A percentile compares a stretch with the other conserved stretches of the same genome.
Conservation (phyloP, 2,797 vertebrate genomes). For the Lagorchestes hirsutus region DNA sequence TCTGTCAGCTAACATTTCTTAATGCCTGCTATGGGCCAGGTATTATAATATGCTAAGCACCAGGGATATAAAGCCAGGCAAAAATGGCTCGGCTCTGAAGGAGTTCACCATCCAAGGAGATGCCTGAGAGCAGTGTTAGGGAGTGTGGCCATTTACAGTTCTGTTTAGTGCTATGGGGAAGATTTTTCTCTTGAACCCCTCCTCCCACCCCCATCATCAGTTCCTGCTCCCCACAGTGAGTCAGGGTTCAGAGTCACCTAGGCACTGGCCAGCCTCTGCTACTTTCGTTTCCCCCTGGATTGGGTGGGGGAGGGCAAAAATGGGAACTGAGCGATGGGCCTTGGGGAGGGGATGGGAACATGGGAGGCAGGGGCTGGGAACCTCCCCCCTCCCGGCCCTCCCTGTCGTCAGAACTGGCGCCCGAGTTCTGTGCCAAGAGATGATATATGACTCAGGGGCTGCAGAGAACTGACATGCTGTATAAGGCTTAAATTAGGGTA, state of each 20-base stretch:
- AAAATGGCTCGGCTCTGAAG: neutral
- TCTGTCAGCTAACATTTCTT: neutral
- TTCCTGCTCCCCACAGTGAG: slow-evolving; percentile 59
- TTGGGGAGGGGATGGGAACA: slow-evolving; percentile 9
- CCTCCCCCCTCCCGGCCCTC: neutral
- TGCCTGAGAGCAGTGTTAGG: neutral
- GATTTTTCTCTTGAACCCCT: neutral
- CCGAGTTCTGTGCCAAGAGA: neutral
- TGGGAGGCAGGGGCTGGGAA: slow-evolving; percentile 31
- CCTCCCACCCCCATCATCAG: neutral
- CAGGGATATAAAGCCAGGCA: neutral
- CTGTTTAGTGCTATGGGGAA: neutral
- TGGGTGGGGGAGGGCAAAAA: slow-evolving; percentile 70
- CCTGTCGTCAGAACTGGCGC: neutral
- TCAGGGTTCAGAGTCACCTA: slow-evolving; percentile 58
- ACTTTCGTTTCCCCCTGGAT: slow-evolving; percentile 79
- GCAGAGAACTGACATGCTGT: neutral
- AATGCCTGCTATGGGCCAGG: no score
- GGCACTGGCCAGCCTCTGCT: neutral
- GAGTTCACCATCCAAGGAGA: neutral
- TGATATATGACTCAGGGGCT: neutral
- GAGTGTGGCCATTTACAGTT: neutral
- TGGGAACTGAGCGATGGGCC: slow-evolving; percentile 65
- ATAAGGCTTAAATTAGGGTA: neutral
- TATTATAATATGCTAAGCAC: neutral